Base-by-base conservation (phyloP, 2,888 invertebrate genomes). In the Ormyrus labotus region DNA sequence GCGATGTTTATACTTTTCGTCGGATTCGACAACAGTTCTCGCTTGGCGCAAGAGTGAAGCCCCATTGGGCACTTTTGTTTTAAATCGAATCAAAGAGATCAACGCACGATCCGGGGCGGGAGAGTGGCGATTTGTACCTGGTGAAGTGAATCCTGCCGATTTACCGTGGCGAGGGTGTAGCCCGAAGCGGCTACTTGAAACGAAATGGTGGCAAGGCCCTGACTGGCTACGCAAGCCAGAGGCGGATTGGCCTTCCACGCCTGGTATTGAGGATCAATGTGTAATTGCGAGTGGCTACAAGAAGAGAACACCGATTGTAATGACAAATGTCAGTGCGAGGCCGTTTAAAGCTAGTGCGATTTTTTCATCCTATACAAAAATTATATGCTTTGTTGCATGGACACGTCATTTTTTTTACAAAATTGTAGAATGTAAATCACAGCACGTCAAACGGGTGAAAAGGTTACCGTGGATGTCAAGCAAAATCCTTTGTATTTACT, bases 121-220 rank as follows among this genome's bases (percentile, higher is more conserved):
- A 1, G 34, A 68, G 0, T 88, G 88, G 88, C 63, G 77, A 10
- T 84, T 85, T 81, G 82, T 88, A 10, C 87, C 87, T 5, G 87
- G 19, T 13, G 19, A 70, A 7, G 0, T 83, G 6, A 90, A 89
- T 71, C 87, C 87, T 0, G 89, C 88, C 6, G 88, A 89, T 82
- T 79, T 88, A 9, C 87, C 88, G 1, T 89, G 88, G 5, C 77
- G 88, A 11, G 89, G 89, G 6, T 89, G 88, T 83, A 67, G 74
- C 6, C 82, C 85, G 8, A 82, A 84, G 63, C 60, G 85, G n/a
- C 78, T 89, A 11, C 8, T 84, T 19, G 81, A 88, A 13, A 19
- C 68, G 10, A 5, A 34, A 6, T 68, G 68, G 53, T 68, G 70
- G 57, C 8, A 6, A 58, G 51, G 53, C 6, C 53, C 53, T 5